A percentile compares a stretch with the other conserved stretches of the same genome.
Evolutionary conservation across 2,888 invertebrate genomes (phyloP).

Genomic region (Spisula solida): DNA sequence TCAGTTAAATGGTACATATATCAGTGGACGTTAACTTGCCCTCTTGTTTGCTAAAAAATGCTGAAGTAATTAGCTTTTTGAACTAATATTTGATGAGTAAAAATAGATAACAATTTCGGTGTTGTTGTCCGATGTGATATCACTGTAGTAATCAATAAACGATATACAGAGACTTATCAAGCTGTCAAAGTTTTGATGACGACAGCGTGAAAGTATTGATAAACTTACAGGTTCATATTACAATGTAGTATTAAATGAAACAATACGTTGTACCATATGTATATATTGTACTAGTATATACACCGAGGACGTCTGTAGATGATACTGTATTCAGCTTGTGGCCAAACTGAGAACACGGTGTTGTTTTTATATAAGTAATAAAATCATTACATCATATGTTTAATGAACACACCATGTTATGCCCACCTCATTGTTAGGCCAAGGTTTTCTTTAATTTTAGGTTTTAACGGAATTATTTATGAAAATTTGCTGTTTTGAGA

Average conservation of each 20-base stretch:
- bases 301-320: not conserved
- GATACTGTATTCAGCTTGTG: conserved; percentile 45
- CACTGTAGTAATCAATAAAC: too few relatives aligned
- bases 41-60: too few relatives aligned
- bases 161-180: too few relatives aligned
- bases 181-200: not conserved
- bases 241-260: not conserved
- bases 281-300: not conserved
- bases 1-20: too few relatives aligned
- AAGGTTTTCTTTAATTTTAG: too few relatives aligned
- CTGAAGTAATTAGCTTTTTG: too few relatives aligned
- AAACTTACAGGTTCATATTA: not conserved
- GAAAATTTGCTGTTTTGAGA: too few relatives aligned
- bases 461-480: too few relatives aligned
- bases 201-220: not conserved
- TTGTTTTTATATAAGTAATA: conserved; percentile 24
- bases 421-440: not conserved
- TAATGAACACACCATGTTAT: conserved; percentile 15
- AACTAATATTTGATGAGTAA: too few relatives aligned
- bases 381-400: conserved; percentile 24
- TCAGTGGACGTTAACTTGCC: too few relatives aligned
- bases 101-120: too few relatives aligned
- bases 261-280: not conserved
- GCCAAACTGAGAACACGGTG: conserved; percentile 31
- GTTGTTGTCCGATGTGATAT: too few relatives aligned